phyloP scores from a whole-genome alignment of 2,113 vertebrate species.

The Lipophrys pholis region DNA sequence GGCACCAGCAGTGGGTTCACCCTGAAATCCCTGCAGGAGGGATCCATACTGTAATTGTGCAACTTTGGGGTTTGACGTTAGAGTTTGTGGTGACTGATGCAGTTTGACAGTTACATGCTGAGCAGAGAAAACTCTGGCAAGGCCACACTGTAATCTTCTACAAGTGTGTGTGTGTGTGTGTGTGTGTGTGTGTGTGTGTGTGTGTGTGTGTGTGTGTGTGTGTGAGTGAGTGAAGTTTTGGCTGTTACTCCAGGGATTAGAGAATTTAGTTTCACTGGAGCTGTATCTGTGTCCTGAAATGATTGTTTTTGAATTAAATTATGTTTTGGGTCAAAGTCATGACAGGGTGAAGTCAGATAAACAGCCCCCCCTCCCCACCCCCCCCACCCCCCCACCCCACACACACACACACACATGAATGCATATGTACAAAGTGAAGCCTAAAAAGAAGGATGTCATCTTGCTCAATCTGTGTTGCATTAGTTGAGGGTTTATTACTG shows the following conservation, averaged over 20 bases:
- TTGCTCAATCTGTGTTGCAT: constrained; percentile 70
- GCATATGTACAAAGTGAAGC: constrained; percentile 10
- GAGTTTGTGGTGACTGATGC: constrained; percentile 28
- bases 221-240: neutral
- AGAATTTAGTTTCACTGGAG: constrained; percentile 56
- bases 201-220: too few species aligned
- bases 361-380: constrained; percentile 23
- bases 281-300: constrained; percentile 59
- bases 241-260: constrained; percentile 43
- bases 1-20: neutral
- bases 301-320: constrained; percentile 71
- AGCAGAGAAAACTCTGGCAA: constrained; percentile 40
- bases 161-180: constrained; percentile 2
- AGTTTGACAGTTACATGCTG: constrained; percentile 47
- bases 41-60: constrained; percentile 5
- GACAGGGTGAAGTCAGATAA: constrained; percentile 61
- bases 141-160: constrained; percentile 2
- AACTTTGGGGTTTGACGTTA: constrained; percentile 31
- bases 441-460: constrained; percentile 37
- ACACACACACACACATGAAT: constrained; percentile 26
- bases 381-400: constrained; percentile 25
- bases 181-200: neutral
- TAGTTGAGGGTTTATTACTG: constrained; percentile 46
- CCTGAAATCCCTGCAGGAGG: neutral
- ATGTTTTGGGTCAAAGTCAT: constrained; percentile 63